These are phyloP conservation scores for Spisula subtruncata DNA, from an alignment of 2,888 invertebrate species.

Conservation along the genomic window DNA sequence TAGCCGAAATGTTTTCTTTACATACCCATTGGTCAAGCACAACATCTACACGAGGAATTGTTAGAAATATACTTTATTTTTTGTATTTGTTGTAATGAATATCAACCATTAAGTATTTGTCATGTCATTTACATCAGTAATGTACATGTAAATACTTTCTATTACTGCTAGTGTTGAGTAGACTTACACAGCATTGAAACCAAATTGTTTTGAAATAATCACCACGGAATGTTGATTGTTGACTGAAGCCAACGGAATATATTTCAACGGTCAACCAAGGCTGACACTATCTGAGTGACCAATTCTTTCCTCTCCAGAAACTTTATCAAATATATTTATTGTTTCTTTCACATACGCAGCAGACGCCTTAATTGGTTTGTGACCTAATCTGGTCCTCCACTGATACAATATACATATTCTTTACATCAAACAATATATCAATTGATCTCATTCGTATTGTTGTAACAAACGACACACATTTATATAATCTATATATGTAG, in stretches of 20 bases:
- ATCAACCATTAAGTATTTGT: no score
- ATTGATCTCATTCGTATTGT: background rate
- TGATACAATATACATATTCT: background rate
- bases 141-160: background rate
- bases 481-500: background rate
- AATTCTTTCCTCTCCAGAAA: background rate
- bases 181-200: background rate
- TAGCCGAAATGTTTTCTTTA: no score
- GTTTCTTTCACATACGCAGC: background rate
- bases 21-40: no score
- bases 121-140: no score
- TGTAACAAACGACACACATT: background rate
- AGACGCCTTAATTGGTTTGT: background rate
- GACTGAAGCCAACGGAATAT: no score
- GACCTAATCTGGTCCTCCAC: background rate
- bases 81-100: no score
- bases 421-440: background rate
- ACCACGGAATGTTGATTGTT: no score
- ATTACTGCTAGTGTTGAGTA: background rate
- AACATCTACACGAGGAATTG: no score
- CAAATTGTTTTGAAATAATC: background rate
- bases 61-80: background rate
- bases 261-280: background rate
- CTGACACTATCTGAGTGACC: background rate
- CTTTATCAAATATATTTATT: background rate